Base-by-base conservation (phyloP, 2,888 invertebrate species). In the Orthosia incerta region DNA sequence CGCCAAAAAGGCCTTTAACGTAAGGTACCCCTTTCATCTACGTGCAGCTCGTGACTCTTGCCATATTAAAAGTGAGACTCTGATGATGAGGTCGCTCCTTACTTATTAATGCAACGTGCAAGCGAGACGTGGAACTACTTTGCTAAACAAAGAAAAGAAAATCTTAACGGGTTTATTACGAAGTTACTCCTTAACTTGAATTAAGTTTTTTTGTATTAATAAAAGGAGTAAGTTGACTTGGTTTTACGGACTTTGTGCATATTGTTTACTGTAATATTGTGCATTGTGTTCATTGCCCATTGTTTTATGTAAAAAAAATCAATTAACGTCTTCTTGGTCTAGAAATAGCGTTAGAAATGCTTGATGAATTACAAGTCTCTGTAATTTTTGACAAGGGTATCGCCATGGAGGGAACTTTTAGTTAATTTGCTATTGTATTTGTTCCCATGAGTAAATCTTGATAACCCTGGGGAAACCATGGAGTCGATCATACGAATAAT, bases 41-140 rank as follows among this genome's bases (percentile, higher is more conserved):
- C 59, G 68, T 63, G 76, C 51, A 68, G 67, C 66, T 55, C 80
- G 71, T 71, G 79, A 79, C 63, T 82, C 48, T 53, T 73, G 70
- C 71, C 74, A 77, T 74, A 83, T 80, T 86, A 85, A 80, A 83
- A 83, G 62, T 50, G 77, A 64, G 74, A 64, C 76, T 71, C 39
- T 70, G 61, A 60, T 79, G 83, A 85, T 72, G 87, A 81, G 74
- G 83, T 78, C 85, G 73, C 75, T 70, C 48, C 65, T 74, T 62
- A 74, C 68, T 85, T 77, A 82, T 81, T 85, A 82, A 86, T 80
- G 85, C 80, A 82, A 74, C 76, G 76, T 71, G 70, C 72, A 73
- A 60, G 76, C 71, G 69, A 76, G 68, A 77, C 76, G 55, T 74
- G 60, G 31, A 66, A 76, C 74, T 72, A 68, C 80, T 84, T 73